These are phyloP conservation scores for Agelastica alni DNA, from an alignment of 2,888 invertebrate species.

Conservation along the genomic window DNA sequence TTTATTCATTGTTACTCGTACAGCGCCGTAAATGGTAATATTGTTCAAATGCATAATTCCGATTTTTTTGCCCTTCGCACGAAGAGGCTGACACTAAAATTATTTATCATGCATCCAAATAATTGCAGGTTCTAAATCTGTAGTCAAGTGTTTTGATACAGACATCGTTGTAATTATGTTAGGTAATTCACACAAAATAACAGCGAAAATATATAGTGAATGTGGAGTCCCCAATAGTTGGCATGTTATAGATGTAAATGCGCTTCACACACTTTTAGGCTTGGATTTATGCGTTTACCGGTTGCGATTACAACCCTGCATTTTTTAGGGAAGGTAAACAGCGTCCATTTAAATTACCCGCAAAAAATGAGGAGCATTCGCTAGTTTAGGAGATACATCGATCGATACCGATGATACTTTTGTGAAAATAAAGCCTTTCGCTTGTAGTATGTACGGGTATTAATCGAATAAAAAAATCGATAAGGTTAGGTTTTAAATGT, in stretches of 20 bases:
- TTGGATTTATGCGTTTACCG: neutral
- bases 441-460: no score
- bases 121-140: conserved; percentile 14
- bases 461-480: no score
- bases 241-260: conserved; percentile 23
- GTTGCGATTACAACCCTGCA: conserved; percentile 8
- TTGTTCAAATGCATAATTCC: neutral
- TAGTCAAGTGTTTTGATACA: conserved; percentile 23
- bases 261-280: conserved; percentile 9
- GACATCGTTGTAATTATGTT: conserved; percentile 26
- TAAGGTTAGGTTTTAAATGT: no score
- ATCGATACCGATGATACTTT: neutral
- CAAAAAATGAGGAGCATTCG: no score
- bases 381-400: no score
- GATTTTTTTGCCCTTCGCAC: neutral
- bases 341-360: neutral
- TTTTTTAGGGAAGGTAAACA: neutral
- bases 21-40: neutral
- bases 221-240: conserved; percentile 17
- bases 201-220: conserved; percentile 16
- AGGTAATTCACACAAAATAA: conserved; percentile 17
- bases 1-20: neutral
- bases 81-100: neutral
- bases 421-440: neutral
- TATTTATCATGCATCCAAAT: neutral